Evolutionary conservation across 2,888 invertebrate species (phyloP), one percentile per base, ranked within the genome.

Genomic region (Digitonthophagus gazella): DNA sequence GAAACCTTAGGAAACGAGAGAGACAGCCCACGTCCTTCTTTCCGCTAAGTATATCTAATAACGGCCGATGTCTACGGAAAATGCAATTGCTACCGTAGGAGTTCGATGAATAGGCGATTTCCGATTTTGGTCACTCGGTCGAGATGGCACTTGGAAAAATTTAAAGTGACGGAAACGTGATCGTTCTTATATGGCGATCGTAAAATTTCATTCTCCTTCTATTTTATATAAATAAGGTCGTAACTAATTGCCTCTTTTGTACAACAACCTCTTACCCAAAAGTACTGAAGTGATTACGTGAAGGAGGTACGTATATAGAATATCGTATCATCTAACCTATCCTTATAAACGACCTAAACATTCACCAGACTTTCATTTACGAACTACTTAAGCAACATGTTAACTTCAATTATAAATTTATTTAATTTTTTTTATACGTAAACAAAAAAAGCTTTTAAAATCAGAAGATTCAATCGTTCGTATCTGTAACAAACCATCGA

Each of bases 401-500:
- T n/a, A n/a, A n/a, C n/a, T n/a, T n/a, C n/a, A n/a, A n/a, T n/a
- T n/a, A n/a, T n/a, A n/a, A n/a, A n/a, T n/a, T n/a, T n/a, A n/a
- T n/a, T n/a, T n/a, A n/a, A n/a, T n/a, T n/a, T n/a, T n/a, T n/a
- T n/a, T n/a, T n/a, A n/a, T n/a, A n/a, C n/a, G n/a, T n/a, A n/a
- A n/a, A n/a, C n/a, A n/a, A n/a, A n/a, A n/a, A n/a, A n/a, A n/a
- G n/a, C n/a, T n/a, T n/a, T n/a, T n/a, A n/a, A n/a, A n/a, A n/a
- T n/a, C n/a, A n/a, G n/a, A n/a, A n/a, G 28, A 44, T 44, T 6
- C 28, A 8, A 44, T 44, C 28, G 6, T 8, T 44, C 11, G 18
- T 61, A 61, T 61, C 61, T 15, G 61, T 19, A 61, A 18, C n/a
- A n/a, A 61, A 61, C 16, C n/a, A 61, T 61, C 16, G 55, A 66